These are phyloP conservation scores for Corythucha ciliata DNA, from an alignment of 2,888 invertebrate genomes.

Conservation along the genomic window DNA sequence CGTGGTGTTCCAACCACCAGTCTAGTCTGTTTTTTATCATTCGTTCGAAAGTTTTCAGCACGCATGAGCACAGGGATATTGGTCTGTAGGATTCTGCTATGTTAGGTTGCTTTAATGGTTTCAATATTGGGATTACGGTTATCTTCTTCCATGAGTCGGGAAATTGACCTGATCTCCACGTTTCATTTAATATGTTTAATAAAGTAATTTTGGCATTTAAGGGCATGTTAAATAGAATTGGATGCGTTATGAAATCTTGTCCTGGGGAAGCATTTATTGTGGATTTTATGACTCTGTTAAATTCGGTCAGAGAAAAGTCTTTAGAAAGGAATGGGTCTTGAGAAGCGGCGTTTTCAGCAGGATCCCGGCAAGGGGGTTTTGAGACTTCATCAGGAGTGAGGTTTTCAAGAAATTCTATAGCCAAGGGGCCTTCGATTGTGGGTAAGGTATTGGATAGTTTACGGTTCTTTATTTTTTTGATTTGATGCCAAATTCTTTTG, in stretches of 20 bases:
- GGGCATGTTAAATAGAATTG: slow-evolving; percentile 18
- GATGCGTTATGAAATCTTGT: slow-evolving; percentile 19
- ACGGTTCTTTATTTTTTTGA: not conserved
- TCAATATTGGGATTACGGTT: slow-evolving; percentile 18
- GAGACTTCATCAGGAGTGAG: not conserved
- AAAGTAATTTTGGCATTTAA: not conserved
- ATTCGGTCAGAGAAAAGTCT: slow-evolving; percentile 8
- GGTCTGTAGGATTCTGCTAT: slow-evolving; percentile 23
- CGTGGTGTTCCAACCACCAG: slow-evolving; percentile 23
- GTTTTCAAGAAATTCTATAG: not conserved
- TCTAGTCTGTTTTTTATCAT: slow-evolving; percentile 18
- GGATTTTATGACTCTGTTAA: not conserved
- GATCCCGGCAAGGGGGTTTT: not conserved
- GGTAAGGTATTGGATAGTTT: not conserved
- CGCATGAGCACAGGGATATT: slow-evolving; percentile 22
- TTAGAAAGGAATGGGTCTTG: not conserved
- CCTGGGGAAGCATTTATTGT: slow-evolving; percentile 19
- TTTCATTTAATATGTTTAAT: slow-evolving; percentile 14
- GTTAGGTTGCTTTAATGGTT: slow-evolving; percentile 19
- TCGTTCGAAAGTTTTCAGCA: slow-evolving; percentile 23
- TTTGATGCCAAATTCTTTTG: not conserved
- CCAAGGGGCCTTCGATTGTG: not conserved
- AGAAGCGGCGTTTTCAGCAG: too few species aligned
- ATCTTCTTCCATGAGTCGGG: slow-evolving; percentile 16
- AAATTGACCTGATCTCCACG: slow-evolving; percentile 1